Evolutionary conservation across 1,140 invertebrate species (phyloP), one percentile per base, ranked within the genome.

Genomic region (Phenacoccus solenopsis): DNA sequence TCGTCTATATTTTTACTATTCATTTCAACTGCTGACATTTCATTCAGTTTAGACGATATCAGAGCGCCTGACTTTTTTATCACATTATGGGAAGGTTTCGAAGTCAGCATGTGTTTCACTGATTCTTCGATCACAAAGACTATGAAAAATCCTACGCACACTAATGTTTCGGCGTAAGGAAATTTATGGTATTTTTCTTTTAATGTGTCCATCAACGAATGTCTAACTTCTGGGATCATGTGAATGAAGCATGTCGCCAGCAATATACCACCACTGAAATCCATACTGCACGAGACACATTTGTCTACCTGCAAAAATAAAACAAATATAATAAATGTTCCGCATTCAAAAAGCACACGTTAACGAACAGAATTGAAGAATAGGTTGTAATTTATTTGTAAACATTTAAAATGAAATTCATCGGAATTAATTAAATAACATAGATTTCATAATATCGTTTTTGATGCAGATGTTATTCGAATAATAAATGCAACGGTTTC

Each of bases 201-300:
- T 7, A 32, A 32, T 16, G 67, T 38, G 7, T 9, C 0, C 2
- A 32, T 49, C 13, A 73, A 67, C 1, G 68, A 32, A 10, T 76
- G 69, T 57, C 81, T 80, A 10, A 89, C 85, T 79, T 94, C 92
- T 20, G 91, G 90, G 38, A 94, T 79, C 79, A 94, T 88, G 77
- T 94, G 91, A 1, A 91, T 80, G 35, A 92, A 78, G 22, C 89
- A 87, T 0, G 92, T 94, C 0, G 88, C 89, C 20, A 95, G 77
- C 28, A 95, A 82, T 7, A 95, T 90, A 0, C 93, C 92, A 2
- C 87, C 91, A 24, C 91, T 91, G 73, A 91, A 91, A 75, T 90
- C 93, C 0, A 93, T 82, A 10, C 71, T 69, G 28, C 72, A 64
- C 25, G 73, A 73, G 16, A 73, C 71, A 9, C 59, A 10, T 24